Evolutionary conservation across 1,140 invertebrate species (phyloP), one percentile per base, ranked within the genome.

Genomic region (Ceratosolen solmsi): DNA sequence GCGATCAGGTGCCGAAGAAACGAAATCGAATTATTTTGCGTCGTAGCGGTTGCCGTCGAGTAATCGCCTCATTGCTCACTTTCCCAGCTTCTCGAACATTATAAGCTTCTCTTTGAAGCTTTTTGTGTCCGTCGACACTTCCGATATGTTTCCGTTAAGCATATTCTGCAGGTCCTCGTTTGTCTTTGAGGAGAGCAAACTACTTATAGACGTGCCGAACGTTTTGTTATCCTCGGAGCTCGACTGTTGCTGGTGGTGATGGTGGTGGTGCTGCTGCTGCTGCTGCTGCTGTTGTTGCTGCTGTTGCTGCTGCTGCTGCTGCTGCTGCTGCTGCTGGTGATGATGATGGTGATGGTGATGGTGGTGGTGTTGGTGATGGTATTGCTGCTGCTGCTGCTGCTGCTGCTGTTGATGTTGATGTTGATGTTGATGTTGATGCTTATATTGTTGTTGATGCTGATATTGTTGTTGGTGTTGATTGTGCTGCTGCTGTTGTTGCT

Each of bases 111-210:
- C 91, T 60, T 91, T 92, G 49, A 92, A 92, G 82, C 90, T 91
- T 36, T 90, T 91, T 0, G 90, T 92, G 76, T 91, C 90, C 5
- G 90, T 91, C 8, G 90, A 90, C 33, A 91, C 91, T 38, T 92
- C 91, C 25, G 91, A 92, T 88, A 92, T 92, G 63, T 92, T 92
- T 41, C 91, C 91, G 49, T 92, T 92, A 2, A 92, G 85, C 90
- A 92, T 92, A 63, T 92, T 92, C 63, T 92, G 90, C 22, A 92
- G 49, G 63, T 91, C 90, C 74, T 92, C 90, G 79, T 92, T 87
- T 4, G 90, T 92, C 60, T 90, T 91, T 46, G 83, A 89, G 41
- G 87, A 82, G 7, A 91, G 84, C 8, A 90, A 83, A 85, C 90
- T 91, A 51, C 90, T 90, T 30, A 89, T 89, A 46, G 89, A 90